Evolutionary conservation across 2,113 vertebrate species (phyloP).

Genomic region (Athene noctua): DNA sequence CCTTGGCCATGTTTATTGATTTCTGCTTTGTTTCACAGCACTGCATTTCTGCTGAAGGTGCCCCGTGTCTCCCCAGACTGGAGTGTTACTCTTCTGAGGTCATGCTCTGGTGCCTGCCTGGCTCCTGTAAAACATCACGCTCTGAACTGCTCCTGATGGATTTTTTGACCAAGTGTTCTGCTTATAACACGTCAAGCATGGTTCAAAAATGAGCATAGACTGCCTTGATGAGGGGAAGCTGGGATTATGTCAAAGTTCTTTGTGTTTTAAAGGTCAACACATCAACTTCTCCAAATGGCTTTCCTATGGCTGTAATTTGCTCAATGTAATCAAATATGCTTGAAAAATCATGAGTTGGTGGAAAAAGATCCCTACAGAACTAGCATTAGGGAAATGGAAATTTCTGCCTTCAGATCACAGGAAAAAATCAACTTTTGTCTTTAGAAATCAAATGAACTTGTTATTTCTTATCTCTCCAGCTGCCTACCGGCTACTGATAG

Average conservation of each 20-base stretch:
- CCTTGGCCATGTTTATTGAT: constrained; percentile 35
- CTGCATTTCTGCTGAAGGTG: constrained; percentile 13
- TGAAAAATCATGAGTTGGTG: neutral
- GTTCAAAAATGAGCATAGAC: neutral
- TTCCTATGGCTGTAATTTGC: neutral
- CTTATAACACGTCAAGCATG: neutral
- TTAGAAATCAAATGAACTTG: neutral
- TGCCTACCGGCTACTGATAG: neutral
- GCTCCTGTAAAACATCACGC: constrained; percentile 16
- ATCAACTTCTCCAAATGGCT: neutral
- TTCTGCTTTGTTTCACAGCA: constrained; percentile 24
- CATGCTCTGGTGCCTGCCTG: neutral
- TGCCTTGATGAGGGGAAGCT: constrained; percentile 4
- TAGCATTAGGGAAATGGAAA: neutral
- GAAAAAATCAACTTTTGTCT: neutral
- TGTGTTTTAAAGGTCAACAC: constrained; percentile 6
- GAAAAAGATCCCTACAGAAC: neutral
- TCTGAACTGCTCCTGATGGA: neutral
- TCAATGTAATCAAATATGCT: neutral
- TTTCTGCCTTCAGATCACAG: neutral
- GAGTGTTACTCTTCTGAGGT: neutral
- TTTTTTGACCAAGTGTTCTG: neutral
- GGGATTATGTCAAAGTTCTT: neutral
- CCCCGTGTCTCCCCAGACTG: neutral
- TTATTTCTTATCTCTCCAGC: neutral